phyloP scores from a whole-genome alignment of 23 tunicate genomes.

The Styela plicata region DNA sequence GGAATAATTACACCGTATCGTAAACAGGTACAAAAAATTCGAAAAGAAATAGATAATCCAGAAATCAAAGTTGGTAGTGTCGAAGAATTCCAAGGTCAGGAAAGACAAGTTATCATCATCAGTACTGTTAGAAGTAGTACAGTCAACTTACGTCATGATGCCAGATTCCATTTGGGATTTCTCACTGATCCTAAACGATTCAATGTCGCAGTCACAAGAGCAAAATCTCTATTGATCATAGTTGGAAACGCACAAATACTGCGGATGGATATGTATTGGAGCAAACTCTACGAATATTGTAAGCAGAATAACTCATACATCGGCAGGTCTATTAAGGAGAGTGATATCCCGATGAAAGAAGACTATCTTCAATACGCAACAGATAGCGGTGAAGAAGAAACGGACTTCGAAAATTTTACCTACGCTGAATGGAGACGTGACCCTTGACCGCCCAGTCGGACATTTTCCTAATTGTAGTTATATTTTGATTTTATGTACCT shows the following conservation, averaged over 20 bases:
- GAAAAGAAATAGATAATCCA: conserved; percentile 15
- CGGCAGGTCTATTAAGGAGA: no score
- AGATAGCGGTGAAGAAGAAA: no score
- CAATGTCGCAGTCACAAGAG: conserved; percentile 25
- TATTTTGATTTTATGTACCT: no score
- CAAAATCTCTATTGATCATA: conserved; percentile 1
- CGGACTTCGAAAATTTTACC: no score
- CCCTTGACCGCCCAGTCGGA: no score
- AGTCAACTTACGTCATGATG: conserved; percentile 37
- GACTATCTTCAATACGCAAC: no score
- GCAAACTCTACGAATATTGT: background rate
- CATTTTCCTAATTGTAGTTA: no score
- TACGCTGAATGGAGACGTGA: no score
- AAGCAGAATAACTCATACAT: background rate
- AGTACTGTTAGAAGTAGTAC: conserved; percentile 41
- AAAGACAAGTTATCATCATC: conserved; percentile 47
- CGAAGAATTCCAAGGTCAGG: conserved; percentile 65
- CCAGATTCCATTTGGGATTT: conserved; percentile 52
- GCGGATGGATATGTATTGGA: conserved; percentile 1
- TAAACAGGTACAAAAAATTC: conserved; percentile 48
- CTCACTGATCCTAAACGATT: conserved; percentile 45
- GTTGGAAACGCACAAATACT: conserved; percentile 13
- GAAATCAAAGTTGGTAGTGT: conserved; percentile 40
- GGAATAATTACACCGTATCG: conserved; percentile 83
- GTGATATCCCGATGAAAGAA: no score